Evolutionary conservation across 2,797 vertebrate species (phyloP).

Genomic region (Enteromius fasciolatus): DNA sequence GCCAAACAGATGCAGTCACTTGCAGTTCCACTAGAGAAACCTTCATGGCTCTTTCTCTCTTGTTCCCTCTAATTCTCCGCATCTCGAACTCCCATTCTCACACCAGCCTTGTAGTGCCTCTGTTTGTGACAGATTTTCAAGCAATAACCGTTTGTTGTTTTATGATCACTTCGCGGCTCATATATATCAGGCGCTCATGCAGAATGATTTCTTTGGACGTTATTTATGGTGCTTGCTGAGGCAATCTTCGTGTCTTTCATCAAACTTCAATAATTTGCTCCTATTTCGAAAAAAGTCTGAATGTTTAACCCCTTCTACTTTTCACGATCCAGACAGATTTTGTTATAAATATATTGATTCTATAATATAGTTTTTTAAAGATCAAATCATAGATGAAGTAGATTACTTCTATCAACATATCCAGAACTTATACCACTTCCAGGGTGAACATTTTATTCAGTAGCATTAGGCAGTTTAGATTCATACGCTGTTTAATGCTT

Average conservation of each 20-base stretch:
- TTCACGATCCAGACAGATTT: not conserved
- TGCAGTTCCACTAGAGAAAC: slow-evolving; percentile 79
- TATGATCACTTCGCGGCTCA: not conserved
- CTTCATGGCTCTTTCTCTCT: slow-evolving; percentile 72
- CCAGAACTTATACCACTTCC: not conserved
- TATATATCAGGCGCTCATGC: not conserved
- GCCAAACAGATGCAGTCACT: slow-evolving; percentile 84
- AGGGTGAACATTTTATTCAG: too few species aligned
- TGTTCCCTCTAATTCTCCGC: slow-evolving; percentile 47
- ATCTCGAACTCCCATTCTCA: slow-evolving; percentile 1
- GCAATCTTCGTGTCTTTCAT: not conserved
- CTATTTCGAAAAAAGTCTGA: not conserved
- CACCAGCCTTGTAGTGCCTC: slow-evolving; percentile 39
- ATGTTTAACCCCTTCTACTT: not conserved
- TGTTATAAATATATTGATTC: not conserved
- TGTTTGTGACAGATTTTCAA: not conserved
- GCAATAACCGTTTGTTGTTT: not conserved
- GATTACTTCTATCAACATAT: not conserved
- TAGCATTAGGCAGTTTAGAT: not conserved
- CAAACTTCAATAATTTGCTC: not conserved
- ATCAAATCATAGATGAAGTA: not conserved
- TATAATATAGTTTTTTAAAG: not conserved
- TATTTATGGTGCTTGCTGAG: not conserved
- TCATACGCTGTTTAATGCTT: not conserved
- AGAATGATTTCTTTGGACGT: not conserved